Evolutionary conservation across 2,888 invertebrate genomes (phyloP).

Genomic region (Callyntrura guangdongensis): DNA sequence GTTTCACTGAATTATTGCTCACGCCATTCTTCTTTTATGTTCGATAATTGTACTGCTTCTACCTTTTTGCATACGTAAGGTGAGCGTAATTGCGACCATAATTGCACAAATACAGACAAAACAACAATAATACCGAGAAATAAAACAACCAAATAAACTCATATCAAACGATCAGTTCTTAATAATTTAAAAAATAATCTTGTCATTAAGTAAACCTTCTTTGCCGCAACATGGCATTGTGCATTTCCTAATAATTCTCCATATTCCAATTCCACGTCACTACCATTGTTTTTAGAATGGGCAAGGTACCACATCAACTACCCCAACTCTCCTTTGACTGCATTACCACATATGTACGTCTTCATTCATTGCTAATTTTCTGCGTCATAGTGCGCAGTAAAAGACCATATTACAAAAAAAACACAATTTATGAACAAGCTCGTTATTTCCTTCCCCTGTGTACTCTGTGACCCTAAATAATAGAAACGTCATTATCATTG

Average conservation of each 20-base stretch:
- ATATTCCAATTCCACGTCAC: neutral
- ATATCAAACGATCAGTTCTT: slow-evolving; percentile 65
- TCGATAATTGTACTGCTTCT: neutral
- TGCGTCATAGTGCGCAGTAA: too few species aligned
- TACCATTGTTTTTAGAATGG: too few species aligned
- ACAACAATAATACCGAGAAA: slow-evolving; percentile 13
- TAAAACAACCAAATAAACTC: slow-evolving; percentile 51
- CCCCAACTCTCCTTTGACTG: too few species aligned
- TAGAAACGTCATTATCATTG: neutral
- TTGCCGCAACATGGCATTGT: neutral
- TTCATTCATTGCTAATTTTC: too few species aligned
- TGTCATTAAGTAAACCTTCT: neutral
- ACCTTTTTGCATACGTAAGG: neutral
- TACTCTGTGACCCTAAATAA: too few species aligned
- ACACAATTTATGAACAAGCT: too few species aligned
- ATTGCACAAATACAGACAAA: neutral
- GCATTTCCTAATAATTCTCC: slow-evolving; percentile 11
- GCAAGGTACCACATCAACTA: too few species aligned
- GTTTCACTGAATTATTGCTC: neutral
- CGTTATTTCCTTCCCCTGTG: too few species aligned
- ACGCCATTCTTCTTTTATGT: neutral
- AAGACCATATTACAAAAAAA: too few species aligned
- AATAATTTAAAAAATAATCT: slow-evolving; percentile 52
- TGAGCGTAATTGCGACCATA: neutral
- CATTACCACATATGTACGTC: too few species aligned